Conservation (phyloP, 2,888 invertebrate species). For the Caenorhabditis macrosperma region DNA sequence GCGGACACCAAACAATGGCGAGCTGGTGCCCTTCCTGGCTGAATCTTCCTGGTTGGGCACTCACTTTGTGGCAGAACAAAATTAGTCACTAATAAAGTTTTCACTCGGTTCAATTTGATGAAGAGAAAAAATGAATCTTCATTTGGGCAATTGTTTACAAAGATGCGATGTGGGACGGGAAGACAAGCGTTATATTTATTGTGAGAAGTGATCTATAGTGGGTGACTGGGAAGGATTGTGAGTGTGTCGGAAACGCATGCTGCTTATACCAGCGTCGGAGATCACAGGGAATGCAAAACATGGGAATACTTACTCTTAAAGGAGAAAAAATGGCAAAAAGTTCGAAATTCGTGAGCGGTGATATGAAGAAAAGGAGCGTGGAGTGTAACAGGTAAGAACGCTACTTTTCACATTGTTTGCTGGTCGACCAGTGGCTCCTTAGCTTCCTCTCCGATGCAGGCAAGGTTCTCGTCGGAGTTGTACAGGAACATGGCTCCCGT, state of each 20-base stretch:
- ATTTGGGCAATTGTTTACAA: background rate
- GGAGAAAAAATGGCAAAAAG: slow-evolving; percentile 4
- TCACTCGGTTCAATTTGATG: no score
- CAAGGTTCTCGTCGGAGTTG: slow-evolving; percentile 57
- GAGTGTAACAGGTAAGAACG: background rate
- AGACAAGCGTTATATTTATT: background rate
- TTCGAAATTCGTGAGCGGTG: background rate
- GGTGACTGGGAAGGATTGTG: background rate
- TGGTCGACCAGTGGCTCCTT: slow-evolving; percentile 44
- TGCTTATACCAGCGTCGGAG: slow-evolving; percentile 52
- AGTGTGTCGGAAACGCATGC: slow-evolving; percentile 10
- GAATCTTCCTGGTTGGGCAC: slow-evolving; percentile 61
- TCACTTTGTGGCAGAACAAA: slow-evolving; percentile 63
- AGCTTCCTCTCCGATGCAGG: slow-evolving; percentile 25
- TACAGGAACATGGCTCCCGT: slow-evolving; percentile 63
- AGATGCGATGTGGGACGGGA: background rate
- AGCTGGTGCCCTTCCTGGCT: slow-evolving; percentile 57
- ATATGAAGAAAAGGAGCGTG: slow-evolving; percentile 21
- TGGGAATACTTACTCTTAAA: slow-evolving; percentile 16
- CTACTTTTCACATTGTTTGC: slow-evolving; percentile 14
- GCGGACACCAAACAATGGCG: slow-evolving; percentile 46
- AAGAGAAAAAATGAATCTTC: background rate
- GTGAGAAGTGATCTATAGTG: background rate
- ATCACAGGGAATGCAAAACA: slow-evolving; percentile 56
- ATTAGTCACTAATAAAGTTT: slow-evolving; percentile 30